Evolutionary conservation across 2,888 invertebrate species (phyloP).

Genomic region (Elmis aenea): DNA sequence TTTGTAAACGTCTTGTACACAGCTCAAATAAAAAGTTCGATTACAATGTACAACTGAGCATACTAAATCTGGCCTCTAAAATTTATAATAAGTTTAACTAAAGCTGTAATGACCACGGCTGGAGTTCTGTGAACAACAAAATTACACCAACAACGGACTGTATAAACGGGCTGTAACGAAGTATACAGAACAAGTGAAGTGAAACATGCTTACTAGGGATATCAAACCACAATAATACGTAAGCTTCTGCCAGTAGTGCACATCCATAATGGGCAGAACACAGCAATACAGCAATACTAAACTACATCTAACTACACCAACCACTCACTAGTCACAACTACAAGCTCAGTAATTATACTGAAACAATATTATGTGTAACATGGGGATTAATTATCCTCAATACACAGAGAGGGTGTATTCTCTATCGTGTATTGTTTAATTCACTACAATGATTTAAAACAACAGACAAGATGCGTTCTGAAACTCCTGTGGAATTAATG

Average conservation of each 20-base stretch:
- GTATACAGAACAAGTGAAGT: background rate
- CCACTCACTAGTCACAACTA: conserved; percentile 41
- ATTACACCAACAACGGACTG: too few species aligned
- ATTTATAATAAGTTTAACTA: too few species aligned
- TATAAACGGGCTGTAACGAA: too few species aligned
- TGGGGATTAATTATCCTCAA: conserved; percentile 46
- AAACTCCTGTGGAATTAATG: too few species aligned
- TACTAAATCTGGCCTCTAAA: too few species aligned
- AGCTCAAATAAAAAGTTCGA: too few species aligned
- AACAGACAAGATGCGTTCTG: too few species aligned
- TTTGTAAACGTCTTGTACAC: too few species aligned
- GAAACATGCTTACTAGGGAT: background rate
- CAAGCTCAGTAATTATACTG: conserved; percentile 47
- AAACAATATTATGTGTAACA: conserved; percentile 48
- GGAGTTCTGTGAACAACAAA: too few species aligned
- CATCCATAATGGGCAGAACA: conserved; percentile 29
- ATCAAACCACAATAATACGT: conserved; percentile 14
- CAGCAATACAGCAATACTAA: conserved; percentile 24
- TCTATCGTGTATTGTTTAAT: conserved; percentile 14
- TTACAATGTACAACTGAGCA: too few species aligned
- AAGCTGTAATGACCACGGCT: too few species aligned
- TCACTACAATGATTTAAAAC: too few species aligned
- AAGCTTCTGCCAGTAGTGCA: conserved; percentile 19
- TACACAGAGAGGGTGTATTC: conserved; percentile 20
- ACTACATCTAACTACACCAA: conserved; percentile 32